Conservation (phyloP, 2,113 vertebrate genomes). For the Neolamprologus caudopunctatus region DNA sequence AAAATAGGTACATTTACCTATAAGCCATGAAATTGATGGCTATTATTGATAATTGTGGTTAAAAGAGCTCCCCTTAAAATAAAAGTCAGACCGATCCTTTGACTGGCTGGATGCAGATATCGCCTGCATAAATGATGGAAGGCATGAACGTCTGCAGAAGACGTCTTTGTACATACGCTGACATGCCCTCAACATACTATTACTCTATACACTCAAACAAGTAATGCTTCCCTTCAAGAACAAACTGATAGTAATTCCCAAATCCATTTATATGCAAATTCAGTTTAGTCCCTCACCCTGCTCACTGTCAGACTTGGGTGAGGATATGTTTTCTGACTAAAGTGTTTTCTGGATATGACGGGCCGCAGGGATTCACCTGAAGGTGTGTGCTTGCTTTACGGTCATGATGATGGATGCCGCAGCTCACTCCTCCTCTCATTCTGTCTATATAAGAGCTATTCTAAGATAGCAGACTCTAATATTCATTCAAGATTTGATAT, state of each 20-base stretch:
- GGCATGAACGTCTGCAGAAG: not conserved
- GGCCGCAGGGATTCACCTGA: not conserved
- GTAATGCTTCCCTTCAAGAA: slow-evolving; percentile 1
- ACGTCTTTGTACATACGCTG: not conserved
- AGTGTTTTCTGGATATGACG: not conserved
- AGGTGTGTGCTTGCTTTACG: slow-evolving; percentile 3
- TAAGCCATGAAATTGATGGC: not conserved
- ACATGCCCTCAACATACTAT: slow-evolving; percentile 6
- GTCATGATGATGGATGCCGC: slow-evolving; percentile 20
- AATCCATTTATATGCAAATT: slow-evolving; percentile 45
- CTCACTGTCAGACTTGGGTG: slow-evolving; percentile 5
- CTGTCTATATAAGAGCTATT: not conserved
- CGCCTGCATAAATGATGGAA: not conserved
- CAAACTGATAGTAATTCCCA: slow-evolving; percentile 22
- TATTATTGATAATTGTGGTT: not conserved
- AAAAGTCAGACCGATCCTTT: not conserved
- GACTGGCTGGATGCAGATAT: not conserved
- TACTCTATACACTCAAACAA: not conserved
- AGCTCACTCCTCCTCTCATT: not conserved
- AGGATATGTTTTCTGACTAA: slow-evolving; percentile 9
- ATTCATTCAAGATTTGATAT: not conserved
- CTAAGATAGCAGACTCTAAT: not conserved
- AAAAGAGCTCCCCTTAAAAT: not conserved
- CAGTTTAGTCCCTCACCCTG: not conserved
- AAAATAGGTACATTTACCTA: not conserved